Evolutionary conservation across 2,888 invertebrate genomes (phyloP), one percentile per base, ranked within the genome.

Genomic region (Meghimatium bilineatum): DNA sequence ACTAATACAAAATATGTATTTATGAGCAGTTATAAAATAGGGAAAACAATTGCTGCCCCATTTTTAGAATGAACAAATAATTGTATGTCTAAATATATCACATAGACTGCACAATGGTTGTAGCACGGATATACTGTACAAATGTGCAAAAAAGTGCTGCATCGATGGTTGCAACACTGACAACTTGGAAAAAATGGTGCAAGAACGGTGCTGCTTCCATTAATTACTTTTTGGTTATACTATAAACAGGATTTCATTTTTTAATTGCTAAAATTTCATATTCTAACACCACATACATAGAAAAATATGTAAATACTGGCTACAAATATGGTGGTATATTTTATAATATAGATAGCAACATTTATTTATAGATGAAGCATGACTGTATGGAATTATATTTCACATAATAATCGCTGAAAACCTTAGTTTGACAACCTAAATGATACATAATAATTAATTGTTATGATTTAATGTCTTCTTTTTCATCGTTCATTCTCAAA

Each of bases 11-110:
- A 36, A 5, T 10, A 20, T 26, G 2, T 38, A 71, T 23, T 26
- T 29, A n/a, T 26, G 26, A 63, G n/a, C n/a, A n/a, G 10, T n/a
- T 3, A n/a, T 29, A 72, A 72, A 44, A 49, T n/a, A 23, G 52
- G 69, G 69, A 32, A 52, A 56, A 67, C 29, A n/a, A 12, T 72
- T 80, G 80, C 80, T 80, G 80, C 80, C 80, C 66, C 80, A 36
- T 10, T 0, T 26, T 60, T 29, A 67, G n/a, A 69, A 29, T 14
- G 52, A 72, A 23, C n/a, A 78, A 63, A 77, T n/a, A 77, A 32
- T 38, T 49, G n/a, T n/a, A 74, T 56, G 12, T 36, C 26, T 56
- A 29, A 26, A 44, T 26, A 77, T 38, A 63, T 63, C 60, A 60
- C 52, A 38, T 32, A 74, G n/a, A 81, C 36, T 72, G 10, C 20